Percentiles rank a stretch among this genome's conserved stretches.
These are phyloP conservation scores for Eospalax fontanierii DNA, from an alignment of 2,797 vertebrate genomes.

Conservation along the genomic window DNA sequence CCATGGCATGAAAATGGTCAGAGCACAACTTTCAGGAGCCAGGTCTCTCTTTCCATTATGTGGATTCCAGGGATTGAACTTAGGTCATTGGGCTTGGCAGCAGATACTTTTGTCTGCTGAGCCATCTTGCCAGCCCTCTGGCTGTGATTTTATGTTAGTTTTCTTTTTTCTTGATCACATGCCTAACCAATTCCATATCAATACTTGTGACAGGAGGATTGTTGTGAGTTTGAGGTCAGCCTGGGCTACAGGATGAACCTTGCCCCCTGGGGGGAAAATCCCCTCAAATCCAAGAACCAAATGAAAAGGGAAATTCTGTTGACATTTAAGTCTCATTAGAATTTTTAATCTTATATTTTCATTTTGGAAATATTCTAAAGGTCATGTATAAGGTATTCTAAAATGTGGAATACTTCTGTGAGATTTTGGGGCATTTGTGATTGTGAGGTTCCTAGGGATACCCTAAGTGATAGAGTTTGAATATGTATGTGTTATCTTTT, in stretches of 20 bases:
- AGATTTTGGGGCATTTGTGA: not conserved
- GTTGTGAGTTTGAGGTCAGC: not conserved
- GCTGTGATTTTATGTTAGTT: not conserved
- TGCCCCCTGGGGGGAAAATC: not conserved
- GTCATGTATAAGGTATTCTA: not conserved
- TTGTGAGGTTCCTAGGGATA: not conserved
- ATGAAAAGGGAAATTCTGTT: not conserved
- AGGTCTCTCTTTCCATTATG: not conserved
- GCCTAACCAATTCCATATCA: not conserved
- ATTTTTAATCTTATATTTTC: conserved; percentile 44
- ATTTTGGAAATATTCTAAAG: conserved; percentile 3
- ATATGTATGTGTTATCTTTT: not conserved
- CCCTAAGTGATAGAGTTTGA: not conserved
- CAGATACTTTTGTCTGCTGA: not conserved
- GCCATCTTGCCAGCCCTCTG: not conserved
- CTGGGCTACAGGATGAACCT: not conserved
- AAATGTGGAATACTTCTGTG: not conserved
- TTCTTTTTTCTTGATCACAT: not conserved
- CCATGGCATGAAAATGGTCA: no score
- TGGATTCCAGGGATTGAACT: not conserved
- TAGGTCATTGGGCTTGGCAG: not conserved
- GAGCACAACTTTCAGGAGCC: not conserved
- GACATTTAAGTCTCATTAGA: not conserved
- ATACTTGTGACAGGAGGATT: not conserved
- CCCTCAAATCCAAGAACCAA: not conserved